Conservation (phyloP, 2,113 vertebrate species). For the Microtus ochrogaster region DNA sequence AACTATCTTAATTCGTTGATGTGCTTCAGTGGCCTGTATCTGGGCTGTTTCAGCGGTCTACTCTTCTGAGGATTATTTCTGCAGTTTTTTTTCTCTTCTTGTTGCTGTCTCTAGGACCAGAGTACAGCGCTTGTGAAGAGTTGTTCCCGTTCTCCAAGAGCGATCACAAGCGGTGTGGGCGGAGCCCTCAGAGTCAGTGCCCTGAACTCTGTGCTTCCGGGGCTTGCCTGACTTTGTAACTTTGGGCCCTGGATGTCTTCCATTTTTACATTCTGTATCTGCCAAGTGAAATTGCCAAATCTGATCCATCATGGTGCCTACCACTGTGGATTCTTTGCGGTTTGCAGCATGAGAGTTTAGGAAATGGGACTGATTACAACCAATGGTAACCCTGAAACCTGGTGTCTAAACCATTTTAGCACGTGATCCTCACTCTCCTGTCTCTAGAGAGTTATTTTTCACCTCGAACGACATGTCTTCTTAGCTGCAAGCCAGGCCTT, state of each 20-base stretch:
- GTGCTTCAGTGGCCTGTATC: not conserved
- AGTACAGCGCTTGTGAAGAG: not conserved
- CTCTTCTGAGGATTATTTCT: not conserved
- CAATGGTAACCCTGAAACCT: not conserved
- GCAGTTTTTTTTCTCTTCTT: not conserved
- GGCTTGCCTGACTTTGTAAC: not conserved
- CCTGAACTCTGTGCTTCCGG: not conserved
- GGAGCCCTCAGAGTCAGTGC: accelerated
- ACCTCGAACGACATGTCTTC: not conserved
- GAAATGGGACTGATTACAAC: not conserved
- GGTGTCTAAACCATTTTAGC: not conserved
- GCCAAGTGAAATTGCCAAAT: not conserved
- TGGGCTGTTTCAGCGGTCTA: not conserved
- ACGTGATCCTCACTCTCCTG: not conserved
- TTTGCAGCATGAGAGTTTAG: constrained; percentile 5
- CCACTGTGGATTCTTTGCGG: not conserved
- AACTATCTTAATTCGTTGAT: not conserved
- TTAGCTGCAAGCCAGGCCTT: not conserved
- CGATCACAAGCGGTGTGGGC: not conserved
- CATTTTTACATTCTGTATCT: not conserved
- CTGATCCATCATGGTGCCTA: not conserved
- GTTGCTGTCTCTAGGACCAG: not conserved
- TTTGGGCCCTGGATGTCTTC: not conserved
- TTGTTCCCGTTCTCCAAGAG: not conserved
- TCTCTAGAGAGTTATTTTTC: not conserved